Percentiles rank a stretch among this genome's conserved stretches.
Evolutionary conservation across 2,113 vertebrate species (phyloP).

Genomic region (Etheostoma spectabile): DNA sequence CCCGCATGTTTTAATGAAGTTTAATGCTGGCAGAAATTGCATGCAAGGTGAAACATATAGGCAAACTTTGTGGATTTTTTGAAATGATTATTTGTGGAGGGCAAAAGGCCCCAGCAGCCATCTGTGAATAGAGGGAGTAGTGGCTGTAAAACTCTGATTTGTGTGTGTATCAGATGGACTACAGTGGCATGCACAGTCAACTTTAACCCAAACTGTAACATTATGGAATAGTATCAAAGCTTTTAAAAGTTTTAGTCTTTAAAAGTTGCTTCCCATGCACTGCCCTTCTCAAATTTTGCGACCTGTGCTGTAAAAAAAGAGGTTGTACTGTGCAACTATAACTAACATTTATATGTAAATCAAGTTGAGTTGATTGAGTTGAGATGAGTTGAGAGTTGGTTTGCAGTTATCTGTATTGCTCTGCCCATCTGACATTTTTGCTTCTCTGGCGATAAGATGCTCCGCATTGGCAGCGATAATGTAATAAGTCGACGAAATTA

Average conservation of each 20-base stretch:
- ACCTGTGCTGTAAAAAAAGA: neutral
- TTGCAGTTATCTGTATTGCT: neutral
- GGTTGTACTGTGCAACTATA: neutral
- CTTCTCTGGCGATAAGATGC: slow-evolving; percentile 2
- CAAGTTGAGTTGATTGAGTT: neutral
- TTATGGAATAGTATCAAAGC: slow-evolving; percentile 6
- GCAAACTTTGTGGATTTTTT: slow-evolving; percentile 52
- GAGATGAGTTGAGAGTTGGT: too few species aligned
- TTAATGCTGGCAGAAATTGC: slow-evolving; percentile 68
- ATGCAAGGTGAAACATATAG: slow-evolving; percentile 72
- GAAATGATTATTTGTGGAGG: slow-evolving; percentile 59
- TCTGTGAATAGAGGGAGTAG: slow-evolving; percentile 56
- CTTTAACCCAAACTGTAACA: slow-evolving; percentile 17
- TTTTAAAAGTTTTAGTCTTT: slow-evolving; percentile 28
- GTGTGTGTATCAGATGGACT: slow-evolving; percentile 50
- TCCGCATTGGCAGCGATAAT: slow-evolving; percentile 78
- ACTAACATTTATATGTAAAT: neutral
- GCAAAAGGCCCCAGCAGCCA: slow-evolving; percentile 72
- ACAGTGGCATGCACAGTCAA: slow-evolving; percentile 21
- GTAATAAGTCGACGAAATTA: slow-evolving; percentile 90
- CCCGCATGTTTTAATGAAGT: slow-evolving; percentile 67
- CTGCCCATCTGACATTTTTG: neutral
- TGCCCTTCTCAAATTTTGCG: too few species aligned
- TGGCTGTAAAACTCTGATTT: slow-evolving; percentile 60
- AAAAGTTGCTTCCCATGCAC: neutral